Evolutionary conservation across 2,888 invertebrate species (phyloP).

Genomic region (Pristionchus exspectatus): DNA sequence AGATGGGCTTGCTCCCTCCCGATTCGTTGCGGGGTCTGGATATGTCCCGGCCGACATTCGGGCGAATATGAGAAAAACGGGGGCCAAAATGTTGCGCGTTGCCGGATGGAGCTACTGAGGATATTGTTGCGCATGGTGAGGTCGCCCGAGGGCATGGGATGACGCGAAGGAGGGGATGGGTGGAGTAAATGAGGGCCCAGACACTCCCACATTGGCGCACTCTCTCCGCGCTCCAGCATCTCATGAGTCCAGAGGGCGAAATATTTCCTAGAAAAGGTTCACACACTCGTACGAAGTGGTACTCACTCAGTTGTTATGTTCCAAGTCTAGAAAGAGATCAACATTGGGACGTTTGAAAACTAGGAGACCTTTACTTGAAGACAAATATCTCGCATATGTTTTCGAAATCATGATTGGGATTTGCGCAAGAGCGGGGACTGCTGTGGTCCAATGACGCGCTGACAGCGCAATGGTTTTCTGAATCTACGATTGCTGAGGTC

Average conservation of each 20-base stretch:
- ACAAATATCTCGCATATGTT: not conserved
- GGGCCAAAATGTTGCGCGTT: not conserved
- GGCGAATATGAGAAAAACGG: not conserved
- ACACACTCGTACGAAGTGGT: not conserved
- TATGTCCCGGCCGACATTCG: not conserved
- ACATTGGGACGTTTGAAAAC: not conserved
- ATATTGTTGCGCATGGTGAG: not conserved
- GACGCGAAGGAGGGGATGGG: not conserved
- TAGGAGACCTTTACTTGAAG: not conserved
- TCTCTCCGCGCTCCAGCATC: not conserved
- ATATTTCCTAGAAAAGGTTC: not conserved
- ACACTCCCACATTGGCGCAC: not conserved
- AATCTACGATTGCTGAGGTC: too few species aligned
- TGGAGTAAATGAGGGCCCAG: not conserved
- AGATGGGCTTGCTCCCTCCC: not conserved
- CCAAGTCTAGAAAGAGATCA: not conserved
- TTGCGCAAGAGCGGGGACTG: not conserved
- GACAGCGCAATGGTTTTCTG: too few species aligned
- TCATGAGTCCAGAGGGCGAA: not conserved
- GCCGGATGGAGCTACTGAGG: not conserved
- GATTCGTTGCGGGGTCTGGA: slow-evolving; percentile 27
- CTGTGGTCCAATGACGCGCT: too few species aligned
- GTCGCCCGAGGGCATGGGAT: slow-evolving; percentile 18
- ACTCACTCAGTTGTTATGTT: not conserved
- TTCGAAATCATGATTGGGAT: not conserved